These are phyloP conservation scores for Micronycteris hirsuta DNA, from an alignment of 2,113 vertebrate genomes.

Conservation along the genomic window DNA sequence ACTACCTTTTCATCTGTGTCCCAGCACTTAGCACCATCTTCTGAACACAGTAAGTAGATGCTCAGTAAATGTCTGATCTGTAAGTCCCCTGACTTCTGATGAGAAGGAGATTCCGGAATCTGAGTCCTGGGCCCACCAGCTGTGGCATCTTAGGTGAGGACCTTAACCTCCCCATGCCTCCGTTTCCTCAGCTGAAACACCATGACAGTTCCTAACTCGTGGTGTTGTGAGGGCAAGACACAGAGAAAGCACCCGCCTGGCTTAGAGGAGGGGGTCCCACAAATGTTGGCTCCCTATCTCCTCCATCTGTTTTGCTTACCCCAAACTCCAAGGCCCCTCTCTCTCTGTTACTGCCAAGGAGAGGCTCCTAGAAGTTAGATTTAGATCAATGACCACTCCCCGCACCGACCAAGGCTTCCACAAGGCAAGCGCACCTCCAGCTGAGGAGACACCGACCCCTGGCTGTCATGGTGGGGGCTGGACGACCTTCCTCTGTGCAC, in stretches of 20 bases:
- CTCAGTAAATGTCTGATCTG: not conserved
- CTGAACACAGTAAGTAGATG: not conserved
- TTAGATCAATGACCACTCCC: not conserved
- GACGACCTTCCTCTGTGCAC: not conserved
- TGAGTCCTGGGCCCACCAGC: not conserved
- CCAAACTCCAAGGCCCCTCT: not conserved
- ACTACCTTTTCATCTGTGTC: not conserved
- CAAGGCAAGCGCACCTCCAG: not conserved
- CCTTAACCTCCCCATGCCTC: not conserved
- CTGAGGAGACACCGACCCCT: fast-evolving
- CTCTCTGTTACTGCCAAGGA: not conserved
- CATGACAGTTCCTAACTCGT: fast-evolving
- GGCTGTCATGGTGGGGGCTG: not conserved
- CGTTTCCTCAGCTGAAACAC: not conserved
- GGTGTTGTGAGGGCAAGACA: not conserved
- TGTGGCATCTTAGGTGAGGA: not conserved
- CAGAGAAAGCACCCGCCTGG: not conserved
- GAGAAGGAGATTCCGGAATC: not conserved
- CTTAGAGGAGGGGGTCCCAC: not conserved
- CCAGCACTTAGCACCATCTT: not conserved
- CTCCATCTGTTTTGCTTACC: not conserved
- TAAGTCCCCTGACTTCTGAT: not conserved
- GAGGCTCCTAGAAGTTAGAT: not conserved
- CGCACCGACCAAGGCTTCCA: not conserved
- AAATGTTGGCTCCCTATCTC: not conserved